phyloP scores from a whole-genome alignment of 2,113 vertebrate species.

The Picathartes gymnocephalus region DNA sequence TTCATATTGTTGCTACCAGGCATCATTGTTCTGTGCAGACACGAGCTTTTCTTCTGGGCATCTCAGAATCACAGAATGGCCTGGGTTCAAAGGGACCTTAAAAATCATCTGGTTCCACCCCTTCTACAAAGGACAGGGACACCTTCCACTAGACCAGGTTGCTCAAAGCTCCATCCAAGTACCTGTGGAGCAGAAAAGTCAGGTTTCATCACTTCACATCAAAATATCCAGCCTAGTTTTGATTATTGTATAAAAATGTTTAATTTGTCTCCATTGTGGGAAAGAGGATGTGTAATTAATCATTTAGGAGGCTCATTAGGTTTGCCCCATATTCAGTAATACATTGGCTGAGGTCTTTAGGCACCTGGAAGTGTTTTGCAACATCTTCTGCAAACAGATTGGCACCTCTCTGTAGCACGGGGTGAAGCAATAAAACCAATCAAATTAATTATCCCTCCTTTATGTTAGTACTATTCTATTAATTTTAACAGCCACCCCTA shows the following conservation, averaged over 20 bases:
- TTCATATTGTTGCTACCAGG: neutral
- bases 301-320: slow-evolving; percentile 3
- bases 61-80: neutral
- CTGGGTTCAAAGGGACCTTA: neutral
- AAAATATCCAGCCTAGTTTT: neutral
- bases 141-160: neutral
- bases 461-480: neutral
- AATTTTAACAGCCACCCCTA: neutral
- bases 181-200: neutral
- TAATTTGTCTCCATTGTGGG: neutral
- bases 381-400: neutral
- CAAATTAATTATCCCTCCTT: neutral
- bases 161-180: neutral
- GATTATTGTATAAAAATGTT: neutral
- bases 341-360: neutral
- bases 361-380: neutral
- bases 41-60: neutral
- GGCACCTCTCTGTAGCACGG: neutral
- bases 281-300: neutral
- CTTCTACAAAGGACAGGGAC: neutral
- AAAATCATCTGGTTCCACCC: neutral
- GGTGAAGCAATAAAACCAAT: neutral
- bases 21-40: neutral
- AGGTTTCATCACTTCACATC: neutral
- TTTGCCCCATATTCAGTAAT: neutral